These are phyloP conservation scores for Coenonympha glycerion DNA, from an alignment of 2,888 invertebrate genomes.

Conservation along the genomic window DNA sequence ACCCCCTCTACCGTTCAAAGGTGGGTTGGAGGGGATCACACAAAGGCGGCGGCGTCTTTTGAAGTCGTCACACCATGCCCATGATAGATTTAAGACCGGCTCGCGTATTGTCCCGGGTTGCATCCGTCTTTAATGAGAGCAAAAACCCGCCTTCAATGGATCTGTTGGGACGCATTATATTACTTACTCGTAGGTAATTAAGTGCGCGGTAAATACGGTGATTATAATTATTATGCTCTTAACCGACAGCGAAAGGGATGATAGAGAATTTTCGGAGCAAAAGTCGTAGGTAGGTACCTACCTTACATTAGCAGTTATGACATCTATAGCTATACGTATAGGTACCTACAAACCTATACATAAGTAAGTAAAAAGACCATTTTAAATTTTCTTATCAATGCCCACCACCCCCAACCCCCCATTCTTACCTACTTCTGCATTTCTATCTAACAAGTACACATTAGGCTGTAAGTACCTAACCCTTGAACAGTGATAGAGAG, in stretches of 20 bases:
- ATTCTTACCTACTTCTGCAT: no score
- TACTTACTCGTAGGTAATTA: constrained; percentile 24
- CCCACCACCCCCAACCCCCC: no score
- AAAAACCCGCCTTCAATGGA: constrained; percentile 21
- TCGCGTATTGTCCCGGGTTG: constrained; percentile 20
- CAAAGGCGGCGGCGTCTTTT: constrained; percentile 56
- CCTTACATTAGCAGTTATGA: no score
- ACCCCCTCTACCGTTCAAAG: constrained; percentile 35
- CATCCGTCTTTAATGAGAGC: constrained; percentile 28
- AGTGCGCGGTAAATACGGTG: constrained; percentile 11
- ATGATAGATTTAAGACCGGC: constrained; percentile 26
- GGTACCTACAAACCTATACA: no score
- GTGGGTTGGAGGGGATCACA: constrained; percentile 15
- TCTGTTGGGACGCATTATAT: constrained; percentile 19
- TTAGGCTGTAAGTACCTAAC: no score
- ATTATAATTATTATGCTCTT: neutral
- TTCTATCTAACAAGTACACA: no score
- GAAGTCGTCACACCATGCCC: constrained; percentile 42
- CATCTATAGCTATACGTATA: no score
- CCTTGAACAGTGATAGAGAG: no score
- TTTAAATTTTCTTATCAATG: no score
- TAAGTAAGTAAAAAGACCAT: no score
- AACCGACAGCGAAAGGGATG: neutral
- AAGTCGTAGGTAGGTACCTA: no score
- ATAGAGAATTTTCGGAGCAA: neutral